A percentile compares a stretch with the other conserved stretches of the same genome.
Conservation (phyloP, 2,797 vertebrate species). For the Enteromius anoplus region DNA sequence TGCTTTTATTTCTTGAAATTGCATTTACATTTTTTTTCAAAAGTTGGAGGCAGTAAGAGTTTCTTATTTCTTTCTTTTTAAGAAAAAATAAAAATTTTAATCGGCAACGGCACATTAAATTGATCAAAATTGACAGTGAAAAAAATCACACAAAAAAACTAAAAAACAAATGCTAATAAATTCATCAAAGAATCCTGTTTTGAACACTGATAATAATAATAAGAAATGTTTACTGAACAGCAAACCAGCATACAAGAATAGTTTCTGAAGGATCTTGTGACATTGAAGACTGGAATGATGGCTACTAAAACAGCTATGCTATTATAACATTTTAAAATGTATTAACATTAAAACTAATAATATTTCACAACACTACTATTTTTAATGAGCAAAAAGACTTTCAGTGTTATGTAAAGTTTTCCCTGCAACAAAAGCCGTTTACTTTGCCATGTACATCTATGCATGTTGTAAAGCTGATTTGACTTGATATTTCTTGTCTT, state of each 20-base stretch:
- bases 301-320: background rate
- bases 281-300: background rate
- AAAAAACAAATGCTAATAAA: background rate
- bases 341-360: background rate
- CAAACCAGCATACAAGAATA: background rate
- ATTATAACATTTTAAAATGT: background rate
- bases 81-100: background rate
- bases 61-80: background rate
- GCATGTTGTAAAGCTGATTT: background rate
- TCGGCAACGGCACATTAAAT: background rate
- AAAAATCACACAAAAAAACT: background rate
- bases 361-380: background rate
- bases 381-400: background rate
- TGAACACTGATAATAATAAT: background rate
- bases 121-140: background rate
- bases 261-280: background rate
- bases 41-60: background rate
- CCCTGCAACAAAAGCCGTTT: background rate
- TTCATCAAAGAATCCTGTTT: background rate
- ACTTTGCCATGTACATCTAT: background rate
- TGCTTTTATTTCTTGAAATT: background rate
- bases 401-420: background rate
- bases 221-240: background rate
- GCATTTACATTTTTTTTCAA: background rate
- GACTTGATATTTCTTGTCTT: background rate